Evolutionary conservation across 92 coral and sea anemone species (phyloP), one percentile per base, ranked within the genome.

Genomic region (Umimayanthus chanpuru): DNA sequence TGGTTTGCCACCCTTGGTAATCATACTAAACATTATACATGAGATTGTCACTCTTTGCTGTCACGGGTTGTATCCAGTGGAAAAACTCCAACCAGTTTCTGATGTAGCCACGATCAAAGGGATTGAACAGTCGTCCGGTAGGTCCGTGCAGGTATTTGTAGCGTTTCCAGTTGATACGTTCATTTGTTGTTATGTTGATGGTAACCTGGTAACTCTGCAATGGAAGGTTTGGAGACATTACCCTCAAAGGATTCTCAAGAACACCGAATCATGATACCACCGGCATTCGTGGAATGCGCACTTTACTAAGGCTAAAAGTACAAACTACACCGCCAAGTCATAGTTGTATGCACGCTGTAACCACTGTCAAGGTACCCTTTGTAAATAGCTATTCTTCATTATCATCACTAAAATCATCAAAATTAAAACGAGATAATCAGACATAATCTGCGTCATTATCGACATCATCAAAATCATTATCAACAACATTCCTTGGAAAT

Each of bases 61-160:
- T 92, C 40, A 91, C 82, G 36, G 93, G 92, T 26, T 92, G 86
- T 16, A 95, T 88, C 90, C 90, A 88, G 91, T 97, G 98, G 89
- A 97, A 97, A 87, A 81, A 96, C 91, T 97, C 99, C 88, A 97
- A 89, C 87, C 95, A 90, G 93, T 97, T 97, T 82, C 86, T 94
- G 39, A 97, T 18, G 79, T 77, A 85, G 23, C 99, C 99, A 30
- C 96, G 98, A 78, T 97, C 99, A 71, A 97, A 97, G 38, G 98
- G 99, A 64, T 97, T 97, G 44, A 92, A 77, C 81, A 93, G 92
- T 58, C 94, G 91, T 39, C 99, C 99, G 16, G 95, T 73, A 10
- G 97, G 95, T 3, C 97, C 96, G 28, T 79, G 90, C 20, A 97
- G 92, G 58, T 97, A 97, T 55, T 78, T 88, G 90, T 97, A 97